phyloP scores from a whole-genome alignment of 1,140 invertebrate species.

The Psilanteris sp. region DNA sequence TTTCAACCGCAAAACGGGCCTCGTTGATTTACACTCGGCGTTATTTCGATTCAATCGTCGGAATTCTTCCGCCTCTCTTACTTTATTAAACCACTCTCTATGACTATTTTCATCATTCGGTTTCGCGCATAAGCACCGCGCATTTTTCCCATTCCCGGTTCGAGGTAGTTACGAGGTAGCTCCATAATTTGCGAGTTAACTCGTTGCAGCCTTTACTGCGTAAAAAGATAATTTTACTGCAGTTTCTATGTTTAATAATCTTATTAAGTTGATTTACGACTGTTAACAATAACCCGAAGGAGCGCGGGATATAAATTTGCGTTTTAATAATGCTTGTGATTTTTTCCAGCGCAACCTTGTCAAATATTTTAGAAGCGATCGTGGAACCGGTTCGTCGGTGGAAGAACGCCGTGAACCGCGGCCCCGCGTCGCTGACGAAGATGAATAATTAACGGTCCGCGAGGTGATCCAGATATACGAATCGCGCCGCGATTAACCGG shows the following conservation, averaged over 20 bases:
- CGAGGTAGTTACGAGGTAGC: slow-evolving; percentile 36
- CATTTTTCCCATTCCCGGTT: not conserved
- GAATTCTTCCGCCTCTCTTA: slow-evolving; percentile 28
- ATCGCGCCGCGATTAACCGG: too few relatives aligned
- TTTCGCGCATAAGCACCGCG: not conserved
- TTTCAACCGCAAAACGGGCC: slow-evolving; percentile 17
- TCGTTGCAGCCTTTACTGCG: slow-evolving; percentile 22
- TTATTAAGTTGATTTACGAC: slow-evolving; percentile 50
- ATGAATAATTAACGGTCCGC: slow-evolving; percentile 8
- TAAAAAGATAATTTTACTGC: slow-evolving; percentile 48
- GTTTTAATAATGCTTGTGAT: slow-evolving; percentile 44
- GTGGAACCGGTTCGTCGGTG: slow-evolving; percentile 30
- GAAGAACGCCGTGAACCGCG: slow-evolving; percentile 13
- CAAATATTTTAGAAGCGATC: slow-evolving; percentile 43
- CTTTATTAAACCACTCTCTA: slow-evolving; percentile 5
- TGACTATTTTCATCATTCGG: slow-evolving; percentile 24
- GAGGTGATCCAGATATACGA: not conserved
- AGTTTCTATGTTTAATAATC: slow-evolving; percentile 50
- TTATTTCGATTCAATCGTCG: slow-evolving; percentile 24
- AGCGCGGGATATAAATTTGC: slow-evolving; percentile 36
- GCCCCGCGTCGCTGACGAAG: slow-evolving; percentile 28
- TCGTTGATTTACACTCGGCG: slow-evolving; percentile 58
- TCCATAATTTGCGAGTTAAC: slow-evolving; percentile 40
- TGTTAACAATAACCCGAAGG: slow-evolving; percentile 48
- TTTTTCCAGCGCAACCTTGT: slow-evolving; percentile 46